These are phyloP conservation scores for Butastur rufipennis DNA, from an alignment of 2,113 vertebrate species.

Conservation along the genomic window DNA sequence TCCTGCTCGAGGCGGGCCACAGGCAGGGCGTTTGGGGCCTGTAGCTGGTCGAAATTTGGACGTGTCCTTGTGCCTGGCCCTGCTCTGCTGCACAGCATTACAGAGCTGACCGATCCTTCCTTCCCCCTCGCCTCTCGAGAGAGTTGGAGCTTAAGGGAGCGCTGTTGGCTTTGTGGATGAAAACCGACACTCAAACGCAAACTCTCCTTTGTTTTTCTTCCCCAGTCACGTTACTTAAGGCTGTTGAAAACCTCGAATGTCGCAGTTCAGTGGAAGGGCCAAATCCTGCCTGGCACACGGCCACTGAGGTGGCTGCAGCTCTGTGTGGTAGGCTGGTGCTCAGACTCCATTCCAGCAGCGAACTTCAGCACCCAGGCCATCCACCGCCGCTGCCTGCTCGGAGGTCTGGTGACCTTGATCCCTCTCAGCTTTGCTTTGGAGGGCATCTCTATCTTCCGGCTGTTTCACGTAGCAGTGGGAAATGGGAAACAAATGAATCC, in stretches of 20 bases:
- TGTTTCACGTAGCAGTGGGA: background rate
- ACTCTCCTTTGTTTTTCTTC: background rate
- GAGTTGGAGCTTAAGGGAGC: background rate
- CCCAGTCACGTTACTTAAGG: background rate
- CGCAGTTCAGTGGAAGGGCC: background rate
- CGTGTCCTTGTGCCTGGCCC: background rate
- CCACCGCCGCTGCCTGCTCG: background rate
- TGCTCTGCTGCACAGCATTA: background rate
- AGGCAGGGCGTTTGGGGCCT: background rate
- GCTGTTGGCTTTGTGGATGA: background rate
- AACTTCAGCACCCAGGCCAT: background rate
- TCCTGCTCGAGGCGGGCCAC: background rate
- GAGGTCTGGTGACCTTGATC: background rate
- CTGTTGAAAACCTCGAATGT: background rate
- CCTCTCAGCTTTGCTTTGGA: background rate
- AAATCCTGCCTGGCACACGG: background rate
- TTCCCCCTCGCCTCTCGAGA: background rate
- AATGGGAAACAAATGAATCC: background rate
- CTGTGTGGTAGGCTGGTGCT: background rate
- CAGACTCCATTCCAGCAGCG: fast-evolving
- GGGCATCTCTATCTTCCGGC: background rate
- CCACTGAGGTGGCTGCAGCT: background rate
- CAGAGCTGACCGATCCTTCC: background rate
- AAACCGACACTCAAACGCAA: background rate
- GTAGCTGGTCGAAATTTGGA: background rate